Conservation (phyloP, 2,113 vertebrate genomes). For the Ginglymostoma cirratum region DNA sequence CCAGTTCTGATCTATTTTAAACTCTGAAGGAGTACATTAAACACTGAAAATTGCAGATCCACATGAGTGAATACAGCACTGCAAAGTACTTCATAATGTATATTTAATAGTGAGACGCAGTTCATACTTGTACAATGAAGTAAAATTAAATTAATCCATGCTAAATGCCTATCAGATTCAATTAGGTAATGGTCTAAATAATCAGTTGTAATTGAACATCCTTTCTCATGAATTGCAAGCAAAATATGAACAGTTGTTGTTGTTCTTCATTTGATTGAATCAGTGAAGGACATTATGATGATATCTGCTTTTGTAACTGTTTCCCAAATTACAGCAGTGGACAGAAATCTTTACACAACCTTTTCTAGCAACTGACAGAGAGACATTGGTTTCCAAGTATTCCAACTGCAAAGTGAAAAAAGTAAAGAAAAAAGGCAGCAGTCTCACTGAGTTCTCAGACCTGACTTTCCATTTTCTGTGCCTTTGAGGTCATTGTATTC, state of each 20-base stretch:
- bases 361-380: not conserved
- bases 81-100: slow-evolving; percentile 1
- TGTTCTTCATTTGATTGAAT: not conserved
- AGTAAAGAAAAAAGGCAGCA: not conserved
- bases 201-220: slow-evolving; percentile 9
- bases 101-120: not conserved
- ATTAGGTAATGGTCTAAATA: slow-evolving; percentile 29
- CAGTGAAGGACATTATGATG: not conserved
- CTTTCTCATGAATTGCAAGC: not conserved
- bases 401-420: too few relatives aligned
- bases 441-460: not conserved
- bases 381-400: too few relatives aligned
- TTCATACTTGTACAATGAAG: slow-evolving; percentile 1
- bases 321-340: not conserved
- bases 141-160: slow-evolving; percentile 16
- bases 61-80: slow-evolving; percentile 7
- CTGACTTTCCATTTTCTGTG: not conserved
- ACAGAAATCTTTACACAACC: not conserved
- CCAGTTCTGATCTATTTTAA: not conserved
- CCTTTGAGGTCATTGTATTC: not conserved
- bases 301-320: not conserved
- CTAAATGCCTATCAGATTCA: slow-evolving; percentile 29
- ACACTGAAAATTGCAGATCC: not conserved
- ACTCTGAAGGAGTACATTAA: slow-evolving; percentile 17
- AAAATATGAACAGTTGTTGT: not conserved